Base-by-base conservation (phyloP, 1,140 invertebrate genomes). In the Tribolium castaneum region DNA sequence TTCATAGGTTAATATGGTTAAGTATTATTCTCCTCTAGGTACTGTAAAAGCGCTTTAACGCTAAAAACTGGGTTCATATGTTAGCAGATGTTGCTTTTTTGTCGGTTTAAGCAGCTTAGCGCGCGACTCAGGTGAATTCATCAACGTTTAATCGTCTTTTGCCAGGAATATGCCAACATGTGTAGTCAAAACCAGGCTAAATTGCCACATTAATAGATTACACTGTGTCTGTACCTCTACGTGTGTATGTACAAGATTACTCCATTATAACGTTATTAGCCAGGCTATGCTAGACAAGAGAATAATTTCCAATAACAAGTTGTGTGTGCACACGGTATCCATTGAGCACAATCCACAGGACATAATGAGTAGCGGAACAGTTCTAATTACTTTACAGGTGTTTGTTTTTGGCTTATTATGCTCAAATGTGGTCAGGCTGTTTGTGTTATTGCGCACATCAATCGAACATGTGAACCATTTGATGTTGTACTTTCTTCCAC, bases 231-330 rank as follows among this genome's bases (percentile, higher is more conserved):
- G 19, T 59, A 59, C 54, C 22, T 59, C 54, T 59, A 19, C 22
- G 54, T 59, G 30, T 66, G 59, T 66, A 66, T 66, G 25, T 66
- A 66, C 59, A 66, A 66, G 59, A 66, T 66, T 66, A 66, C 59
- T 66, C 59, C 59, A 66, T 66, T 66, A 66, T 66, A 66, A 66
- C 30, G 54, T 59, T 59, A 59, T 59, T 59, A 59, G 54, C 59
- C 30, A 13, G n/a, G 59, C 59, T 35, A 66, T 66, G 30, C 59
- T 14, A 66, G 59, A 66, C 59, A 66, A 66, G 59, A 66, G 59
- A 66, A 66, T 66, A 10, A 66, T 66, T 66, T 66, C 59, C 59
- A 66, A 66, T 66, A 66, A 66, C 59, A 66, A 22, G 54, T 59
- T 30, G 16, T 12, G 59, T 66, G 59, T 66, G 59, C 59, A 66